Base-by-base conservation (phyloP, 2,797 vertebrate genomes). In the Gila robusta region DNA sequence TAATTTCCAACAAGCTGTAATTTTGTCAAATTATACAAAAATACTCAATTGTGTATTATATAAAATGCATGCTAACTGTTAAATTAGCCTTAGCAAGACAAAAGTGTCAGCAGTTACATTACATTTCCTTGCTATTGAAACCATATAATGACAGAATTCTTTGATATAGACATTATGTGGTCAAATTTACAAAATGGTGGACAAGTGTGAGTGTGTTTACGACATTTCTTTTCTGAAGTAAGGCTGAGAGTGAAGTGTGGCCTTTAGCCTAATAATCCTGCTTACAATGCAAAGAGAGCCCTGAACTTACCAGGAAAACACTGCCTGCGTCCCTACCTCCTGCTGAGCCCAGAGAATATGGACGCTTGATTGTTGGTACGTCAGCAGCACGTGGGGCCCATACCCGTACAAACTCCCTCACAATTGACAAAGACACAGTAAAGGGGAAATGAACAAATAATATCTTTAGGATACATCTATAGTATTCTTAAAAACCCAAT, bases 221-320 rank as follows among this genome's bases (percentile, higher is more conserved):
- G 1, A 21, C 19, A 35, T 56, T 56, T n/a, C 0, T 71, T 71
- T 71, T 44, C 5, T 41, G 21, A 71, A 41, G n/a, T n/a, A n/a
- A 85, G 64, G 83, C 72, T 10, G 66, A 44, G 44, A 62, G 62
- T 77, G 69, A 88, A 84, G 85, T 26, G 26, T 62, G 78, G 28
- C 77, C 81, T 87, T 88, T 82, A 86, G 83, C 76, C 69, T 41
- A 17, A 76, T 84, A 89, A 90, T 90, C 83, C 81, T 32, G 64
- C 52, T 66, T 23, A 82, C 79, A 87, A 84, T 83, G 82, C 73
- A 70, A 41, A 76, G 44, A 86, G 64, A 77, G 67, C 49, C 49
- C 37, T 28, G 59, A 56, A 54, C 2, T 72, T 41, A 83, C 66
- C 81, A 67, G 73, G 86, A 54, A 73, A 52, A 64, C 79, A 66